Percentiles rank a stretch among this genome's conserved stretches.
These are phyloP conservation scores for Bombus polaris DNA, from an alignment of 1,140 invertebrate genomes.

Conservation along the genomic window DNA sequence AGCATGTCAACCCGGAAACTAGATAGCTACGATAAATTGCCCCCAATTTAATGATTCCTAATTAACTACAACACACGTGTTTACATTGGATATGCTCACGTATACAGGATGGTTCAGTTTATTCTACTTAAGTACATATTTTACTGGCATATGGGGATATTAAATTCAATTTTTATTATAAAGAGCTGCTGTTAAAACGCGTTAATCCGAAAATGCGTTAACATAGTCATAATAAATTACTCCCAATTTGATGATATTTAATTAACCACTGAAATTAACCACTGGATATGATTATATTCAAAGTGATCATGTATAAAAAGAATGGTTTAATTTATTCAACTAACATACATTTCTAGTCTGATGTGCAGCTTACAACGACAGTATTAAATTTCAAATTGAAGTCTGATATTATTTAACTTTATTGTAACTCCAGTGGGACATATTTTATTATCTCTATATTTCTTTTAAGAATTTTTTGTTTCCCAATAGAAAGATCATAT, in stretches of 20 bases:
- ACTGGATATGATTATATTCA: not conserved
- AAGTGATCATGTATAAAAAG: not conserved
- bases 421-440: no score
- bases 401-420: accelerated
- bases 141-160: no score
- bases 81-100: not conserved
- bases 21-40: not conserved
- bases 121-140: no score
- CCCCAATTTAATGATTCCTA: not conserved
- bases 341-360: no score
- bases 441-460: no score
- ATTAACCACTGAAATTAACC: not conserved
- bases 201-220: not conserved
- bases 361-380: no score
- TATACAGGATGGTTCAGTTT: not conserved
- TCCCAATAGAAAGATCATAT: no score
- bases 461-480: no score
- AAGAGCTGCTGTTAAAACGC: not conserved
- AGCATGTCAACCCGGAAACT: conserved; percentile 17
- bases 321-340: not conserved
- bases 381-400: no score
- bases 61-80: not conserved
- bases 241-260: not conserved
- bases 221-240: not conserved
- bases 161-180: not conserved